Base-by-base conservation (phyloP, 2,888 invertebrate genomes). In the Nesidiocoris tenuis region DNA sequence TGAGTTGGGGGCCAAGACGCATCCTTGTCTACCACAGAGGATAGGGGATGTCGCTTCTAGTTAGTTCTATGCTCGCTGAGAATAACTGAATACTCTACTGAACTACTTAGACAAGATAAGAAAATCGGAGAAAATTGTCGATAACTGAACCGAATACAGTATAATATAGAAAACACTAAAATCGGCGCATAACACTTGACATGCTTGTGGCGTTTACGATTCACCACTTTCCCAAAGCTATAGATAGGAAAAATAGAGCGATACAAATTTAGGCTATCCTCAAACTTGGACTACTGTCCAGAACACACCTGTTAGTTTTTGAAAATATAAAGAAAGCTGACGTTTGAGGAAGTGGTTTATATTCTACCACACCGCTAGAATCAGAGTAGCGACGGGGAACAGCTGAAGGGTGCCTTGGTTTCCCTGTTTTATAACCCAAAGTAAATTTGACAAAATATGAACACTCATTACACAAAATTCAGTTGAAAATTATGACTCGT, bases 271-370 rank as follows among this genome's bases (percentile, higher is more conserved):
- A n/a, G 39, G 12, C 39, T 55, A 54, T 39, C n/a, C 18, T 66
- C 39, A 54, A 7, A 16, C 19, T 16, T 66, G 18, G 19, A 54
- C 39, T 66, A 19, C 61, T 16, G 39, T 61, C 54, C 22, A 70
- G 23, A 75, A 87, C 89, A 89, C 91, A 96, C 93, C 92, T 94
- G 91, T 96, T 97, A 82, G 89, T 92, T 86, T 91, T 89, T 84
- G 93, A 90, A 89, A 97, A 94, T 86, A 96, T 89, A 90, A 96
- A 97, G 87, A 97, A 91, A 82, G 96, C 93, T 84, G 91, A 90
- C 82, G 92, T 94, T 84, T 91, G 90, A 80, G 97, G 96, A 83
- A 97, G 94, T 81, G 95, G 94, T 86, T 94, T 94, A 86, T 90
- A 89, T 86, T 91, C 90, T 86, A 91, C 91, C 85, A 90, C 89